Evolutionary conservation across 1,140 invertebrate species (phyloP).

Genomic region (Diachasma alloeum): DNA sequence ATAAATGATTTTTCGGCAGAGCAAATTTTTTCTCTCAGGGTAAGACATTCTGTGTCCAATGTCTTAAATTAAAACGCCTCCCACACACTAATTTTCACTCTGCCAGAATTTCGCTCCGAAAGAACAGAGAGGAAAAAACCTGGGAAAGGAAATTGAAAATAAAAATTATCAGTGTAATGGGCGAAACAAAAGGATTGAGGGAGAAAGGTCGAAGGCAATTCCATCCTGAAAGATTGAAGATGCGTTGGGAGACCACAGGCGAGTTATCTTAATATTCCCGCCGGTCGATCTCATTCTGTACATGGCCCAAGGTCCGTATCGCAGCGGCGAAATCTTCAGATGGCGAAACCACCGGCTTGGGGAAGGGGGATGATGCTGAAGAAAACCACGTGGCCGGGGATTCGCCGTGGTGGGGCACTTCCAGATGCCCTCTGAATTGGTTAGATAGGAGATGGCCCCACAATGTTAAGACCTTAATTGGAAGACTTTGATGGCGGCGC

Average conservation of each 20-base stretch:
- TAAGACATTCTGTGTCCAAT: background rate
- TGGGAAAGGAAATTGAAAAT: background rate
- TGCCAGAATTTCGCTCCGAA: too few relatives aligned
- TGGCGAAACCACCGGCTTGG: background rate
- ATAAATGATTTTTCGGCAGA: too few relatives aligned
- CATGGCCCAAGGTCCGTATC: background rate
- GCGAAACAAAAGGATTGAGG: background rate
- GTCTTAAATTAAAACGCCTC: background rate
- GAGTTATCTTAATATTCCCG: slow-evolving; percentile 7
- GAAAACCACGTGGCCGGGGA: background rate
- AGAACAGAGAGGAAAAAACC: background rate
- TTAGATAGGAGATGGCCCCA: background rate
- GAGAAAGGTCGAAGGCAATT: background rate
- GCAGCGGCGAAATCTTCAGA: background rate
- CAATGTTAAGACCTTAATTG: slow-evolving; percentile 9
- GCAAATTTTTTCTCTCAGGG: background rate
- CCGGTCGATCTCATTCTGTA: background rate
- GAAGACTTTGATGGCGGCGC: slow-evolving; percentile 19
- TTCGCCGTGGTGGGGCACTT: background rate
- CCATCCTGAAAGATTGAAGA: background rate
- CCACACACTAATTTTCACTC: too few relatives aligned
- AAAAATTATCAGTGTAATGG: background rate
- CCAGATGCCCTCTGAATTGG: background rate
- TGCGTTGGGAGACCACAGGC: slow-evolving; percentile 2
- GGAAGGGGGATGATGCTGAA: background rate